phyloP scores from a whole-genome alignment of 2,888 invertebrate species.

The Andrena fulva region DNA sequence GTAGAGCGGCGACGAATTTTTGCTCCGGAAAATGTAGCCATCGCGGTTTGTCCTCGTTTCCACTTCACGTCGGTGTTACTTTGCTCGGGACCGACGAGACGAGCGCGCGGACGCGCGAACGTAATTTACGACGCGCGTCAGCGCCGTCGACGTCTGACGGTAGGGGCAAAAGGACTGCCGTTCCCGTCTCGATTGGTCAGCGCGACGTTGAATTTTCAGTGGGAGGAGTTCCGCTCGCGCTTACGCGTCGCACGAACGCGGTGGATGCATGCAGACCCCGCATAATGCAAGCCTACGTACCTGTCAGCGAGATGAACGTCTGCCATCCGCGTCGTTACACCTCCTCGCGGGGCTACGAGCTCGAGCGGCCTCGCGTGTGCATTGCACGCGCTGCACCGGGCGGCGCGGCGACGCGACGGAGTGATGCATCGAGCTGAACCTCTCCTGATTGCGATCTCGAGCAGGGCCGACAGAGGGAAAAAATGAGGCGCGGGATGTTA shows the following conservation, averaged over 20 bases:
- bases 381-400: conserved; percentile 35
- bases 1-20: background rate
- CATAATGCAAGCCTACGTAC: conserved; percentile 66
- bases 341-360: conserved; percentile 36
- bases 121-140: conserved; percentile 28
- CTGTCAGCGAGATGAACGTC: conserved; percentile 71
- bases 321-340: conserved; percentile 58
- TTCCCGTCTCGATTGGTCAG: conserved; percentile 73
- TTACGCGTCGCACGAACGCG: conserved; percentile 31
- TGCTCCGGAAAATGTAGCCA: background rate
- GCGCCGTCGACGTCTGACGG: conserved; percentile 51
- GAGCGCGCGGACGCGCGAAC: background rate
- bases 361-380: conserved; percentile 9
- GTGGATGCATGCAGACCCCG: conserved; percentile 49
- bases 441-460: conserved; percentile 59
- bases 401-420: conserved; percentile 46
- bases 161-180: conserved; percentile 54
- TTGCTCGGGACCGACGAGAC: background rate
- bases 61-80: too few relatives aligned
- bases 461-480: conserved; percentile 13
- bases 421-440: conserved; percentile 60
- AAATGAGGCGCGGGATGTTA: conserved; percentile 28
- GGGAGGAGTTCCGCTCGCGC: conserved; percentile 78
- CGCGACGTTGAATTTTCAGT: conserved; percentile 74
- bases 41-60: background rate